These are phyloP conservation scores for Agrochola litura DNA, from an alignment of 2,888 invertebrate species.

Conservation along the genomic window DNA sequence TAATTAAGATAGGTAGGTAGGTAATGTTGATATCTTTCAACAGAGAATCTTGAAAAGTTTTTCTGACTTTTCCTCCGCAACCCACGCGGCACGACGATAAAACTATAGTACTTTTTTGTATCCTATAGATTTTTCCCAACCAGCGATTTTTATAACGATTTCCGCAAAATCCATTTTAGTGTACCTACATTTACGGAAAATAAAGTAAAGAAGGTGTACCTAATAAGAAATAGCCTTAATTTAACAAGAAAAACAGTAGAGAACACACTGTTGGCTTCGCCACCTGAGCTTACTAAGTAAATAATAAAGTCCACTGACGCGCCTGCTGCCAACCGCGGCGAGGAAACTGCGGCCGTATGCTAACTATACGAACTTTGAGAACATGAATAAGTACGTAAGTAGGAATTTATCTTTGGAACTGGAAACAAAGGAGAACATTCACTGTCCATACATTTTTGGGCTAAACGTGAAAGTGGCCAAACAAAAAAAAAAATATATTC, in stretches of 20 bases:
- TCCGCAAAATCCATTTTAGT: too few species aligned
- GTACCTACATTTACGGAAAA: not conserved
- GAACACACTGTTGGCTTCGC: constrained; percentile 28
- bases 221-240: constrained; percentile 18
- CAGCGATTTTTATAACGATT: too few species aligned
- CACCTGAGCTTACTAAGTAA: constrained; percentile 49
- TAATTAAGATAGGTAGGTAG: not conserved
- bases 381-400: constrained; percentile 33
- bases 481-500: too few species aligned
- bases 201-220: not conserved
- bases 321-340: constrained; percentile 4
- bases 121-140: not conserved
- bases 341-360: constrained; percentile 10
- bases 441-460: too few species aligned
- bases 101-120: not conserved
- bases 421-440: too few species aligned
- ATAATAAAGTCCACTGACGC: constrained; percentile 34
- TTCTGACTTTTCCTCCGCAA: not conserved
- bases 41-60: not conserved
- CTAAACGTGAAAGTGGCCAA: too few species aligned
- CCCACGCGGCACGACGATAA: too few species aligned
- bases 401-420: constrained; percentile 18
- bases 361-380: constrained; percentile 29
- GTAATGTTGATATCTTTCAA: not conserved
- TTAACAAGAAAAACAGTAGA: constrained; percentile 32